Evolutionary conservation across 2,113 vertebrate genomes (phyloP), one percentile per base, ranked within the genome.

Genomic region (Forbesichthys papilliferus): DNA sequence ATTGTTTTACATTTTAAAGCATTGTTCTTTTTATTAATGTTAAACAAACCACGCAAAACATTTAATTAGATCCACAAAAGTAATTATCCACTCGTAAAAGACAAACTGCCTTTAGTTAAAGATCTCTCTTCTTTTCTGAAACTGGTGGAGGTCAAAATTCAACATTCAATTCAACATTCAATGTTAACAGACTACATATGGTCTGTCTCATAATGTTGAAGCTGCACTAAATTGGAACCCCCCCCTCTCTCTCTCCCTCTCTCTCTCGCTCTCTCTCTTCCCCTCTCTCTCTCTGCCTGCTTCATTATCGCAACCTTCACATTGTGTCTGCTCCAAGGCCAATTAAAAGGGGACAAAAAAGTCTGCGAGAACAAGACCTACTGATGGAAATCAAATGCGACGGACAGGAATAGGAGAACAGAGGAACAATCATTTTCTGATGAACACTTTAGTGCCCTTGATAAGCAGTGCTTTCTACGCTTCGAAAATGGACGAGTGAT

Each of bases 331-430:
- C 82, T 75, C n/a, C 59, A 71, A 86, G 74, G 87, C 87, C 89
- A 90, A 89, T 90, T 89, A 89, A 63, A 73, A 67, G 20, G 33
- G 70, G 66, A 69, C 16, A 61, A 61, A 70, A 74, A 73, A 74
- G 68, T 84, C 69, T 9, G 48, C 61, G 79, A 59, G 82, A 84
- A 89, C 78, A 84, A 85, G 82, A 88, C 84, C 80, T 60, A 65
- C 80, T 82, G 87, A 88, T 86, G 80, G 80, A 85, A 81, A 88
- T 86, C 86, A 84, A 85, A 88, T 73, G 84, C 84, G 84, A 74
- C 68, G 69, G 82, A 84, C 76, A 77, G 82, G 69, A 74, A 73
- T 20, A 68, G 56, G 73, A 78, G 80, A 87, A 84, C 53, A 52
- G 73, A 68, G 77, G 71, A 86, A 85, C 84, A 82, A 84, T 83